These are phyloP conservation scores for Spilarctia lutea DNA, from an alignment of 2,888 invertebrate genomes.

Conservation along the genomic window DNA sequence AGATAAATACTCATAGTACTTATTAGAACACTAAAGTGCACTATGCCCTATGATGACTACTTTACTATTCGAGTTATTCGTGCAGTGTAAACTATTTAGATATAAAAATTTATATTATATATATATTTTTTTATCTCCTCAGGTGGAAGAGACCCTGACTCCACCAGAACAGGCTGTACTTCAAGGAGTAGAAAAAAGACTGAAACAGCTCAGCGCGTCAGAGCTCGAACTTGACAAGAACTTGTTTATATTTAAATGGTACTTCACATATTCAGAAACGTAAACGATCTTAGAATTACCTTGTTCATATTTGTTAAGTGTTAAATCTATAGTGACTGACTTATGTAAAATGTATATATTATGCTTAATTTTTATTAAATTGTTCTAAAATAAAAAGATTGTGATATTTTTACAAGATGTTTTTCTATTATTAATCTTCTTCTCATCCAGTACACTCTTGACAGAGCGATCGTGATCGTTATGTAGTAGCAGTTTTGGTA, in stretches of 20 bases:
- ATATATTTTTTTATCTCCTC: constrained; percentile 29
- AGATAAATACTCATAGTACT: too few relatives aligned
- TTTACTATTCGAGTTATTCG: too few relatives aligned
- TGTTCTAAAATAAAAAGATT: not conserved
- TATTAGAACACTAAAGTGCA: too few relatives aligned
- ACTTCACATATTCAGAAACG: constrained; percentile 80
- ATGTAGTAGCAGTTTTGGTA: too few relatives aligned
- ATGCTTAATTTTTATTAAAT: not conserved
- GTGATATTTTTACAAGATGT: not conserved
- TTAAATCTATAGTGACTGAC: not conserved
- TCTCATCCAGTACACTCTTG: too few relatives aligned
- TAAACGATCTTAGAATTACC: constrained; percentile 2
- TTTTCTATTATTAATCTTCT: not conserved
- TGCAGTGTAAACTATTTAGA: too few relatives aligned
- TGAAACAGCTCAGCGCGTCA: constrained; percentile 92
- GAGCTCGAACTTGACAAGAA: constrained; percentile 94
- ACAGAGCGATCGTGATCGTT: too few relatives aligned
- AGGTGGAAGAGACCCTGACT: constrained; percentile 95
- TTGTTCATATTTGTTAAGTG: not conserved
- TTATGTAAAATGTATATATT: not conserved
- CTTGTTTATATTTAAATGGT: constrained; percentile 93
- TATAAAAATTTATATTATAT: too few relatives aligned
- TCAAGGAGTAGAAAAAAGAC: constrained; percentile 90
- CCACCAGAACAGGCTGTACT: constrained; percentile 93
- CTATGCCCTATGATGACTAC: too few relatives aligned